Evolutionary conservation across 2,113 vertebrate genomes (phyloP), one percentile per base, ranked within the genome.

Genomic region (Terrapene triunguis): DNA sequence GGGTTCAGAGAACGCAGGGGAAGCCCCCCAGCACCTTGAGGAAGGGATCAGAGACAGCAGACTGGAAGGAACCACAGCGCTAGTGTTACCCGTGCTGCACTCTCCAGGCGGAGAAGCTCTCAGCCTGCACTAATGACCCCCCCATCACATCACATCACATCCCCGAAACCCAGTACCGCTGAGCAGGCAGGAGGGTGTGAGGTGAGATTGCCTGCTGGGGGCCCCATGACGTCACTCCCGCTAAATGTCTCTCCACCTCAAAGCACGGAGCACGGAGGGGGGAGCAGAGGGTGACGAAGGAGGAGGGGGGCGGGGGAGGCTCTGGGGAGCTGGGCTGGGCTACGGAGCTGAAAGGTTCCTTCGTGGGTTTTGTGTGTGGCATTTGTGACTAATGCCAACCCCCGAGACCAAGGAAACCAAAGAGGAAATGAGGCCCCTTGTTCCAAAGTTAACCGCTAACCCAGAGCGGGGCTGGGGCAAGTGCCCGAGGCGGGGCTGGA

Each of bases 301-400:
- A n/a, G 57, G 44, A 32, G 35, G 2, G 72, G 69, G 42, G 5
- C 1, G 0, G 69, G 76, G 47, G 80, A 48, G 32, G 80, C 47
- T 54, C 92, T 95, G 97, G 50, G 84, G n/a, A 8, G 47, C 78
- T 50, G 29, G 48, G 79, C 47, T 12, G 47, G 47, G 48, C 24
- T 44, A 13, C 10, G 5, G 78, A 22, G 24, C 78, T 48, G 44
- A 22, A 48, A 27, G n/a, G 35, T 72, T 72, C 74, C 21, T 42
- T 78, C 38, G n/a, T 22, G 38, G n/a, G n/a, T 47, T 25, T 50
- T 35, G 79, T 8, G 44, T 21, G 17, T n/a, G 17, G 69, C 69
- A 38, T 0, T n/a, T 16, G 10, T 47, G 51, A 78, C 59, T 10
- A 6, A 32, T n/a, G 29, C 19, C 38, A 8, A 14, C 6, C 42